Base-by-base conservation (phyloP, 2,888 invertebrate genomes). In the Dimorphilus gyrociliatus region DNA sequence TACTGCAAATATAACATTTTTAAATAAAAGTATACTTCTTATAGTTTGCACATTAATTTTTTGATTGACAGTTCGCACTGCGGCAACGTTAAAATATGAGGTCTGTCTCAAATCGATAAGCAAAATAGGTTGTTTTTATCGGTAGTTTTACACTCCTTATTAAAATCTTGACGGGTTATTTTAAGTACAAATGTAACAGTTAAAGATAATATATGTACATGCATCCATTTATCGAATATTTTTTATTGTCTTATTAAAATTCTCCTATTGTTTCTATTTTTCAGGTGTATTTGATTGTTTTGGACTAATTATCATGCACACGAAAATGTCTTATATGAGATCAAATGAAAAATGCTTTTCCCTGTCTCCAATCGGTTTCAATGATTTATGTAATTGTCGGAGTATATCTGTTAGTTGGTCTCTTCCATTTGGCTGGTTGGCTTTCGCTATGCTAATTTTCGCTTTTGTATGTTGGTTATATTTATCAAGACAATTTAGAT, bases 271-370 rank as follows among this genome's bases (percentile, higher is more conserved):
- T 55, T 29, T 35, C 33, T 34, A 38, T 47, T 64, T 65, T 15
- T 18, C 70, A 85, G 85, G 82, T 21, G 72, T 81, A 2, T 86
- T 88, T 63, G 81, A 84, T 16, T 71, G 84, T 44, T 86, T 88
- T 66, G 81, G 85, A 0, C 68, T 86, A 36, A 76, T 81, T 67
- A 86, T 86, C 58, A 84, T 86, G 55, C 82, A 86, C 65, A 81
- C 81, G 65, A 86, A 86, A 59, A 71, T 84, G 17, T 46, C 44
- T 31, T 55, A 53, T 33, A 51, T 51, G 38, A 41, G 36, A 28
- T 15, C 16, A 19, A 12, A 32, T 28, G 4, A 8, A 28, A 16
- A 29, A 33, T 16, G 29, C 19, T 3, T 21, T 29, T 21, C 21
- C 10, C 4, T 14, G 16, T 4, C 8, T 19, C 13, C 3, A 16